Evolutionary conservation across 2,113 vertebrate genomes (phyloP).

Genomic region (Callipepla squamata): DNA sequence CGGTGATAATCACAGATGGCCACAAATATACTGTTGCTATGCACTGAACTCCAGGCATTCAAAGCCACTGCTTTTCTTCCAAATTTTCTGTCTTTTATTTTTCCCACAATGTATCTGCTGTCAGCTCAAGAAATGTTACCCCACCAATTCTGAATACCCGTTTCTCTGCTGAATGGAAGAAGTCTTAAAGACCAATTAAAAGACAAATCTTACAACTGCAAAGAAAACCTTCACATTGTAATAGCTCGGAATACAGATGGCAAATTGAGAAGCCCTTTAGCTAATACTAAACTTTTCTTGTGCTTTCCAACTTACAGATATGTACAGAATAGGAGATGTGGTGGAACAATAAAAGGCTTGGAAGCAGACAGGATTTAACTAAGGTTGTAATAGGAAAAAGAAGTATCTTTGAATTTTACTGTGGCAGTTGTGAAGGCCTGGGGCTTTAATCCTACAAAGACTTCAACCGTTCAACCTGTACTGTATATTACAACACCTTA

Average conservation of each 20-base stretch:
- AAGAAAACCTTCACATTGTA: neutral
- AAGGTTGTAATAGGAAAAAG: slow-evolving; percentile 22
- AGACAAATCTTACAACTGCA: neutral
- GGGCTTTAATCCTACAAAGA: slow-evolving; percentile 9
- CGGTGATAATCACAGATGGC: neutral
- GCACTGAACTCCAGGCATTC: neutral
- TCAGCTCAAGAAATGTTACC: neutral
- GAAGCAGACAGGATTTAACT: slow-evolving; percentile 12
- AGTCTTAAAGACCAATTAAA: neutral
- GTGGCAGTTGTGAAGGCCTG: neutral
- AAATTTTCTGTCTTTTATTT: neutral
- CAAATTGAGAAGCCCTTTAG: slow-evolving; percentile 42
- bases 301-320: neutral
- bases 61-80: neutral
- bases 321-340: neutral
- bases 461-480: neutral
- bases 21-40: neutral
- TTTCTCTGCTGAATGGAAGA: neutral
- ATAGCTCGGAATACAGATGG: neutral
- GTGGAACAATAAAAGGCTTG: neutral
- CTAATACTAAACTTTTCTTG: neutral
- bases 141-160: neutral
- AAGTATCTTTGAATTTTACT: slow-evolving; percentile 13
- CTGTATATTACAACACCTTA: neutral
- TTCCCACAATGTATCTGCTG: neutral